Evolutionary conservation across 2,888 invertebrate species (phyloP).

Genomic region (Neria commutata): DNA sequence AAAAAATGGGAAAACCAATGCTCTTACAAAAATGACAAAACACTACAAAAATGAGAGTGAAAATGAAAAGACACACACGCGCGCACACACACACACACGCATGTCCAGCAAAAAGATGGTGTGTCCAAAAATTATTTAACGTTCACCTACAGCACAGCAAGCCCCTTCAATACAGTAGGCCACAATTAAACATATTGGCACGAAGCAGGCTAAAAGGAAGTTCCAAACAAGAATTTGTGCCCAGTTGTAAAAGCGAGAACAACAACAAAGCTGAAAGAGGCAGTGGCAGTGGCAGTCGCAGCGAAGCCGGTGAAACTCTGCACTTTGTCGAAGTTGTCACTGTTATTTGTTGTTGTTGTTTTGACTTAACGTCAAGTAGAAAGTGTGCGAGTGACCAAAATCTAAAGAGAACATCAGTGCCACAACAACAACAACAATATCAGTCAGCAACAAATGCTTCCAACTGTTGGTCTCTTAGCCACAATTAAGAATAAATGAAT

Average conservation of each 20-base stretch:
- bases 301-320: slow-evolving; percentile 20
- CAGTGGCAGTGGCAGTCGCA: background rate
- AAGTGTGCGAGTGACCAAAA: slow-evolving; percentile 41
- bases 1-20: no score
- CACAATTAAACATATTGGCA: no score
- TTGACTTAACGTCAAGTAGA: slow-evolving; percentile 45
- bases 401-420: slow-evolving; percentile 5
- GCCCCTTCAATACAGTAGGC: no score
- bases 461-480: no score
- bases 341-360: slow-evolving; percentile 23
- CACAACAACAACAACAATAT: slow-evolving; percentile 3
- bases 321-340: background rate
- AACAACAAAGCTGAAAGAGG: background rate
- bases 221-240: background rate
- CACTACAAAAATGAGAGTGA: slow-evolving; percentile 12
- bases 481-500: no score
- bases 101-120: no score
- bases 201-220: no score
- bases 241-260: background rate
- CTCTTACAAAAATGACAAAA: background rate
- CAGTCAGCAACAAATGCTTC: no score
- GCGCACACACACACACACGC: background rate
- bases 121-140: no score
- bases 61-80: background rate
- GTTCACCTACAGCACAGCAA: no score